phyloP scores from a whole-genome alignment of 2,113 vertebrate genomes.

The Haliaeetus leucogaster region DNA sequence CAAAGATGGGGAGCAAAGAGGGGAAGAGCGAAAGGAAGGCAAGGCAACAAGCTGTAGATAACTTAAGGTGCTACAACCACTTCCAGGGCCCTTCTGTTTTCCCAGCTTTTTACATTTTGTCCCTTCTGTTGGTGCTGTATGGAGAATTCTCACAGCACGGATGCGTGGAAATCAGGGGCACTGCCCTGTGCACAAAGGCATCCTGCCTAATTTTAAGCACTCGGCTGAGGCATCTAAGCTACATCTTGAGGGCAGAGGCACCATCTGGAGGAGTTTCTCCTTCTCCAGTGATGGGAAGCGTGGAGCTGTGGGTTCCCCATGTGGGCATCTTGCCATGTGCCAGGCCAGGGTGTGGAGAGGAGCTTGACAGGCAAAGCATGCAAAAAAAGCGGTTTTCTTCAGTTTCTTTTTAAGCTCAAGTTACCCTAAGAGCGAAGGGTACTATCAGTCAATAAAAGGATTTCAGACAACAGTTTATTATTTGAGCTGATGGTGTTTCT shows the following conservation, averaged over 20 bases:
- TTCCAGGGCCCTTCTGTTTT: background rate
- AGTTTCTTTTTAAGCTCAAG: background rate
- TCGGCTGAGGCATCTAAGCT: background rate
- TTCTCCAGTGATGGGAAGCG: background rate
- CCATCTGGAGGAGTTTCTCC: background rate
- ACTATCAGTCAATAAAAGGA: background rate
- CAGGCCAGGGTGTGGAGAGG: background rate
- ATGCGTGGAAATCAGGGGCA: accelerated
- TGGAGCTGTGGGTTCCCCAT: accelerated
- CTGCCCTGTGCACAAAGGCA: background rate
- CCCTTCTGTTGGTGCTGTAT: background rate
- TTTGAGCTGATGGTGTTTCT: background rate
- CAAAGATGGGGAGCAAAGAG: background rate
- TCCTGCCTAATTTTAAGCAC: background rate
- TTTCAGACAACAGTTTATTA: background rate
- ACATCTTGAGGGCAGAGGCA: background rate
- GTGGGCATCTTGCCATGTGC: accelerated
- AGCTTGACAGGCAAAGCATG: background rate
- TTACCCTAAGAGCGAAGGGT: background rate
- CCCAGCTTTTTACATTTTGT: background rate
- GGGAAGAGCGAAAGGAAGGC: background rate
- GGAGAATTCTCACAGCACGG: background rate
- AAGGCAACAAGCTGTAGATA: background rate
- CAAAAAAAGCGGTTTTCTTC: background rate
- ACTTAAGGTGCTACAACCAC: background rate